Base-by-base conservation (phyloP, 2,888 invertebrate genomes). In the Tachystola acroxantha region DNA sequence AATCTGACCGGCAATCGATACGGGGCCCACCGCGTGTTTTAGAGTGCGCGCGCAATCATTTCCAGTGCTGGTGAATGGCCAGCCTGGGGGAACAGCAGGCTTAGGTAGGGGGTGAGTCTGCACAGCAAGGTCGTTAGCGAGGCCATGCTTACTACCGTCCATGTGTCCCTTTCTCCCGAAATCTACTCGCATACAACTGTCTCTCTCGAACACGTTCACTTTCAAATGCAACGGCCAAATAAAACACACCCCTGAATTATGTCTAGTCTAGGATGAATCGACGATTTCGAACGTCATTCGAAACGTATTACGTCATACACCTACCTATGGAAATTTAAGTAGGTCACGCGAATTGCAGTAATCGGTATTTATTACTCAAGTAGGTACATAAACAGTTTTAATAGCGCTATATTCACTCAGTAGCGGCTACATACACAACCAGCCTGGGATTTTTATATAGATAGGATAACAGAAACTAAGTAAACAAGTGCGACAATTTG, bases 51-150 rank as follows among this genome's bases (percentile, higher is more conserved):
- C 85, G 84, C 81, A 79, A 38, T 50, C 53, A 50, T 64, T 68
- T 66, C 56, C 64, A 46, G 51, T 72, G 50, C 56, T 77, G 50
- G 77, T 86, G 85, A 87, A 86, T 87, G 86, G 81, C 71, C 69
- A 50, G 53, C 56, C 56, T 64, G 57, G 48, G 46, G 16, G 6
- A 16, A 16, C 42, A 46, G n/a, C n/a, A n/a, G n/a, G n/a, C n/a
- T n/a, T n/a, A n/a, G n/a, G n/a, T n/a, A 57, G 64, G 71, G 74
- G 64, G 64, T 67, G 58, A 40, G 43, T 33, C 48, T 24, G 60
- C 78, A 81, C 48, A n/a, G 60, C 78, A 81, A 84, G 81, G 82
- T 79, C 79, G 72, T 61, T 57, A 45, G 53, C 76, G 75, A 78
- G 80, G 76, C 77, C 75, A 74, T 55, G 56, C 65, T 70, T 77